Conservation (phyloP, 1,140 invertebrate genomes). For the Tyrophagus putrescentiae region DNA sequence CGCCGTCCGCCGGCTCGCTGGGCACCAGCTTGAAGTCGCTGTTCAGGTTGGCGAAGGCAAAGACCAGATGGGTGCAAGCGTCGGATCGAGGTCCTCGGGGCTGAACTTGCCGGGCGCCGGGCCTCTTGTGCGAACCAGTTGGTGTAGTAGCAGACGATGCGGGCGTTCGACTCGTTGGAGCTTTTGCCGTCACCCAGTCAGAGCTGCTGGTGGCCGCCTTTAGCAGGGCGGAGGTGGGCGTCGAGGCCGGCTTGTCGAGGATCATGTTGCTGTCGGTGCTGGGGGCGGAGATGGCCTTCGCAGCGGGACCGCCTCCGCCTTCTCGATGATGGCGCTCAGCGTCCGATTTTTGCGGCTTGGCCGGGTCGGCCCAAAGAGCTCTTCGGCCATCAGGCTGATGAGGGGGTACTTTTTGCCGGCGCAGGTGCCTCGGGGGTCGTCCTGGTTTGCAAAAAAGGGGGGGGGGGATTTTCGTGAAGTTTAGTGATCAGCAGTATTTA, state of each 20-base stretch:
- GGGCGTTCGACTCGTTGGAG: slow-evolving; percentile 26
- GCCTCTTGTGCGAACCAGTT: slow-evolving; percentile 82
- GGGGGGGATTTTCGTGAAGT: no score
- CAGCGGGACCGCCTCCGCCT: background rate
- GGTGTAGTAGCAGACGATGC: slow-evolving; percentile 78
- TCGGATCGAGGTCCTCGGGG: slow-evolving; percentile 67
- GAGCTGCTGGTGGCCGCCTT: slow-evolving; percentile 30
- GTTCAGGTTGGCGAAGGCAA: slow-evolving; percentile 63
- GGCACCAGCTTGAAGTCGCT: slow-evolving; percentile 57
- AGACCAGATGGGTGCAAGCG: slow-evolving; percentile 82
- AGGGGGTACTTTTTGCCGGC: slow-evolving; percentile 72
- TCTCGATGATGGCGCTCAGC: slow-evolving; percentile 50
- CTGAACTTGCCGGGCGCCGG: slow-evolving; percentile 64
- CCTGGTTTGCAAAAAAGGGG: no score
- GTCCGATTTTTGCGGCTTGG: slow-evolving; percentile 41
- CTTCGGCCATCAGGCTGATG: slow-evolving; percentile 78
- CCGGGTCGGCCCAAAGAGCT: slow-evolving; percentile 57
- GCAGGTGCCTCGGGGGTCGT: slow-evolving; percentile 46
- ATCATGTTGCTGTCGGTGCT: slow-evolving; percentile 20
- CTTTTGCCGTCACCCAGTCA: no score
- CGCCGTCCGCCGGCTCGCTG: slow-evolving; percentile 52
- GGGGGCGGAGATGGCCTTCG: slow-evolving; percentile 11
- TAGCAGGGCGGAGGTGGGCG: slow-evolving; percentile 8
- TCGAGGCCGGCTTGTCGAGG: slow-evolving; percentile 9
- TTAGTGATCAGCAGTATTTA: no score